These are phyloP conservation scores for Plagiodera versicolora DNA, from an alignment of 2,888 invertebrate species.

Conservation along the genomic window DNA sequence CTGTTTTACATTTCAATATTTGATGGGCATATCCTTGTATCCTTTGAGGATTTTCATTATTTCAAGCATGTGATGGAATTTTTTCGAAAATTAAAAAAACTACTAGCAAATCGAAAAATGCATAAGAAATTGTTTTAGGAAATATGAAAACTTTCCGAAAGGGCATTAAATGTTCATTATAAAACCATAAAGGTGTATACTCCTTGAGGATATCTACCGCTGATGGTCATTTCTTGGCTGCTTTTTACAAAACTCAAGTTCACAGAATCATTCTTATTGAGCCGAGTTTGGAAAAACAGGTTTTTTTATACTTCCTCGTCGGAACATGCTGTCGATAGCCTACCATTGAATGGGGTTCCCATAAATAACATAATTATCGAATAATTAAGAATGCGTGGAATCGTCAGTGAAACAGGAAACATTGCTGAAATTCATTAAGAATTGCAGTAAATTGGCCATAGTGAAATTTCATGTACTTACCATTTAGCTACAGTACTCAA, in stretches of 20 bases:
- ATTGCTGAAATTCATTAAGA: conserved; percentile 15
- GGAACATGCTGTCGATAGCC: neutral
- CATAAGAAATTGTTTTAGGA: too few relatives aligned
- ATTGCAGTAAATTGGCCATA: neutral
- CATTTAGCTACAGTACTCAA: neutral
- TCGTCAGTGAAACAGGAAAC: conserved; percentile 16
- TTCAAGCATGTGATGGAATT: too few relatives aligned
- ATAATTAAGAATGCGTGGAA: conserved; percentile 15
- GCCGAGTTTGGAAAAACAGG: conserved; percentile 1
- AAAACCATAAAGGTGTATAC: neutral
- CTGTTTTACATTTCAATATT: too few relatives aligned
- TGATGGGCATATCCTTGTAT: too few relatives aligned
- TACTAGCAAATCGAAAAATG: too few relatives aligned
- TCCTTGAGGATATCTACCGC: neutral
- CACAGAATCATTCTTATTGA: neutral
- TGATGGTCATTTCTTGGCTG: neutral
- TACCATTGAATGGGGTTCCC: neutral
- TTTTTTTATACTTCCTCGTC: neutral
- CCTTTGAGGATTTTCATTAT: too few relatives aligned
- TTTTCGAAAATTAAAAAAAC: too few relatives aligned
- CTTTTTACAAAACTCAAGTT: neutral
- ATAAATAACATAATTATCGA: conserved; percentile 18
- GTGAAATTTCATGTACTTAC: neutral
- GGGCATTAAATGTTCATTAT: neutral
- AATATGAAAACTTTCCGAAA: too few relatives aligned